Percentiles rank a stretch among this genome's conserved stretches.
Evolutionary conservation across 2,797 vertebrate species (phyloP).

Genomic region (Yasuhikotakia modesta): DNA sequence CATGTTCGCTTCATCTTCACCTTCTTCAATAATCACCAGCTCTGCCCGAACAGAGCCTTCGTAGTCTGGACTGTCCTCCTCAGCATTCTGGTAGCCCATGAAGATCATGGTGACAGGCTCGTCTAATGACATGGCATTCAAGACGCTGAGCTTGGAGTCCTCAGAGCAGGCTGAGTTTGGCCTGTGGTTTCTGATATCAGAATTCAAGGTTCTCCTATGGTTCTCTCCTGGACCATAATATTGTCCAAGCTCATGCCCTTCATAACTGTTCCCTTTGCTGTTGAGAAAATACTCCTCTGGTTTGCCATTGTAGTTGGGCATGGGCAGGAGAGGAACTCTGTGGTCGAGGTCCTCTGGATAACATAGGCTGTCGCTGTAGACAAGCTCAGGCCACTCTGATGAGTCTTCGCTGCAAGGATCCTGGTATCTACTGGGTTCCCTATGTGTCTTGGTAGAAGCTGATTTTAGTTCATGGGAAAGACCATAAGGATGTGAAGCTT

Average conservation of each 20-base stretch:
- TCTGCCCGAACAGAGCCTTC: constrained; percentile 85
- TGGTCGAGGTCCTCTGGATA: constrained; percentile 34
- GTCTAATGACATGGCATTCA: constrained; percentile 74
- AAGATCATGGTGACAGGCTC: constrained; percentile 92
- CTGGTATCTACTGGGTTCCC: constrained; percentile 59
- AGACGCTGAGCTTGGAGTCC: constrained; percentile 68
- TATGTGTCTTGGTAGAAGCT: constrained; percentile 69
- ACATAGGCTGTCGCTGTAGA: constrained; percentile 24
- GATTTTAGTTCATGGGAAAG: constrained; percentile 68
- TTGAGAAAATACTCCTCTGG: constrained; percentile 19
- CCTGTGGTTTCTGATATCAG: constrained; percentile 31
- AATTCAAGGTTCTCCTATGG: constrained; percentile 5
- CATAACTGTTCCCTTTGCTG: constrained; percentile 1
- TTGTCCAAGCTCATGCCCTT: neutral
- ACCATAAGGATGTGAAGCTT: constrained; percentile 1
- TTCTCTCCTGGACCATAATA: constrained; percentile 11
- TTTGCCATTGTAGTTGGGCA: constrained; percentile 35
- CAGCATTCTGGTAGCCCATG: constrained; percentile 89
- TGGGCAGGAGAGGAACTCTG: constrained; percentile 32
- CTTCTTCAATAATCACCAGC: constrained; percentile 84
- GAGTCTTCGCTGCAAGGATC: constrained; percentile 20
- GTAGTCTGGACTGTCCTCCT: constrained; percentile 74
- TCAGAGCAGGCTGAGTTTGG: constrained; percentile 50
- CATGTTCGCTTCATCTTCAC: constrained; percentile 69
- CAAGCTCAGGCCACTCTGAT: constrained; percentile 48